Base-by-base conservation (phyloP, 2,113 vertebrate species). In the Spea multiplicata region DNA sequence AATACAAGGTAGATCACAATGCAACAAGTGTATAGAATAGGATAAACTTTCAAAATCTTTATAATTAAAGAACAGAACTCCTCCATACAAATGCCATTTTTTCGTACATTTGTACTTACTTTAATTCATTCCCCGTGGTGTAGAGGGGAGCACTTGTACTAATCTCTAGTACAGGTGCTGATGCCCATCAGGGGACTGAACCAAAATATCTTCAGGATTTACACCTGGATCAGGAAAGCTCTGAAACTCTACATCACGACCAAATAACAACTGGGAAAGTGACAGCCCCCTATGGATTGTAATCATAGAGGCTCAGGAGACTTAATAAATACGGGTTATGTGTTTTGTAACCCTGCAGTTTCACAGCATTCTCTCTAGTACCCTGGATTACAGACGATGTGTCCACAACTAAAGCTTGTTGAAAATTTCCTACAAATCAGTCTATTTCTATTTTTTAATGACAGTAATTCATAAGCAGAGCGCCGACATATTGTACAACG, bases 151-250 rank as follows among this genome's bases (percentile, higher is more conserved):
- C 8, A 75, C 48, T 14, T 66, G 59, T 75, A 49, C 17, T 75
- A 44, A 66, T 75, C 30, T 66, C 6, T 66, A 9, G 12, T 75
- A 48, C 13, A 14, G 62, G 49, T 53, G 64, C 49, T 46, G 74
- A 75, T 55, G 46, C n/a, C 44, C 74, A 66, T 65, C 46, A 74
- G 47, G 73, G 45, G 13, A 74, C 47, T 59, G 8, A 44, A 44
- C 73, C 52, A 55, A 75, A 75, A 67, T 10, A 55, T 44, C 13
- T 53, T 55, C 30, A 44, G 44, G 66, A 45, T 8, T 45, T 53
- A 55, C 65, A 67, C 74, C 48, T 74, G n/a, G 12, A 17, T 52
- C 47, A 9, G 49, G 44, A 45, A 67, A 55, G 16, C 6, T 67
- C 5, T 52, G 44, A 66, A 59, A 30, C 4, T 65, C 49, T 65